Evolutionary conservation across 2,113 vertebrate genomes (phyloP), one percentile per base, ranked within the genome.

Genomic region (Ictalurus furcatus): DNA sequence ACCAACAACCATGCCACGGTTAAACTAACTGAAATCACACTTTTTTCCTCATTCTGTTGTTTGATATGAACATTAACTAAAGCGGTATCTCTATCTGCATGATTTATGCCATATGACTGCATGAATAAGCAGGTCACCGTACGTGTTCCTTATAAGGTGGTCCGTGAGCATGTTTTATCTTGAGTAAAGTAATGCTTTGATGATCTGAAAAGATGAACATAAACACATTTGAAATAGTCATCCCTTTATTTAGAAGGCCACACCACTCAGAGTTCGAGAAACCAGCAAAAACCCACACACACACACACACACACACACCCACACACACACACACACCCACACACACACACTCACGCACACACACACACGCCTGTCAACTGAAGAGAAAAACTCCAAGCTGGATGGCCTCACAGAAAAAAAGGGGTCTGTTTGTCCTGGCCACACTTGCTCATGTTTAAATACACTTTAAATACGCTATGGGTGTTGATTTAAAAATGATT

Each of bases 211-310:
- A 89, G 23, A 80, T 13, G 81, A 89, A 89, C 81, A 74, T 86
- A 91, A 21, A 85, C 76, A 86, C 25, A 63, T 19, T 92, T 88
- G 54, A 92, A 93, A 91, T 89, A 89, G 92, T 81, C 79, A 94
- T 94, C 85, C 85, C 89, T 96, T 96, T 96, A 96, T 95, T 96
- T 91, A 93, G 91, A 95, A 93, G 93, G 92, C 92, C 94, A 93
- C 94, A 94, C 85, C 92, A 94, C 90, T 92, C 90, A 90, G 93
- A 89, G 92, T 93, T 92, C 87, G 88, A 92, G 87, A 92, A 93
- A 85, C 95, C 94, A 94, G 92, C 92, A 95, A 94, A 93, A 71
- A 80, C 48, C 54, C 87, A 91, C 91, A 48, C 48, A 48, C 48
- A 48, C 44, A 48, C 44, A 48, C 44, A 48, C 44, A 85, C 94